Conservation (phyloP, 2,113 vertebrate species). For the Dipodomys spectabilis region DNA sequence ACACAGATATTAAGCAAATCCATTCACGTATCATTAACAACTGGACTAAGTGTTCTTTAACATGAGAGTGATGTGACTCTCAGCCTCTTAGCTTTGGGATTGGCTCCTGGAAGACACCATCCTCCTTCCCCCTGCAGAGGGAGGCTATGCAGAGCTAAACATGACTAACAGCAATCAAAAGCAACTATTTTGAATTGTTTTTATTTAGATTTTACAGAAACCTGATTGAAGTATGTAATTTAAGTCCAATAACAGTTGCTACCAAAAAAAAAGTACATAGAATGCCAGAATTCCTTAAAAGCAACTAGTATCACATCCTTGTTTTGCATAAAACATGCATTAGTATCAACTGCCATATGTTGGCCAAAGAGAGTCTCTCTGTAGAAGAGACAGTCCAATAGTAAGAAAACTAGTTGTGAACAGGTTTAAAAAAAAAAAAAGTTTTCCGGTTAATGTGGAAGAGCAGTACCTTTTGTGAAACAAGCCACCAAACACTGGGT, state of each 20-base stretch:
- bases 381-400: slow-evolving; percentile 62
- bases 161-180: neutral
- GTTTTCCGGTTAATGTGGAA: slow-evolving; percentile 46
- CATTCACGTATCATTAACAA: neutral
- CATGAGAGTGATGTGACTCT: neutral
- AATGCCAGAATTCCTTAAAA: slow-evolving; percentile 78
- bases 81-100: neutral
- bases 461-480: slow-evolving; percentile 46
- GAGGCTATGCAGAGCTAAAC: neutral
- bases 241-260: slow-evolving; percentile 80
- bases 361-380: slow-evolving; percentile 70
- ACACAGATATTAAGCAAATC: neutral
- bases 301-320: slow-evolving; percentile 72
- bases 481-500: slow-evolving; percentile 51
- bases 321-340: slow-evolving; percentile 73
- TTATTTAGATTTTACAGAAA: slow-evolving; percentile 80
- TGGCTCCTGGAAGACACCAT: rapidly evolving
- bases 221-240: slow-evolving; percentile 70
- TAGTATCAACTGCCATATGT: slow-evolving; percentile 59
- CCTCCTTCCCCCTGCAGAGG: neutral
- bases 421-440: slow-evolving; percentile 52
- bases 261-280: slow-evolving; percentile 82
- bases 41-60: neutral
- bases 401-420: slow-evolving; percentile 63
- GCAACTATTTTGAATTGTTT: slow-evolving; percentile 51